These are phyloP conservation scores for Colaptes auratus DNA, from an alignment of 2,113 vertebrate species.

Conservation along the genomic window DNA sequence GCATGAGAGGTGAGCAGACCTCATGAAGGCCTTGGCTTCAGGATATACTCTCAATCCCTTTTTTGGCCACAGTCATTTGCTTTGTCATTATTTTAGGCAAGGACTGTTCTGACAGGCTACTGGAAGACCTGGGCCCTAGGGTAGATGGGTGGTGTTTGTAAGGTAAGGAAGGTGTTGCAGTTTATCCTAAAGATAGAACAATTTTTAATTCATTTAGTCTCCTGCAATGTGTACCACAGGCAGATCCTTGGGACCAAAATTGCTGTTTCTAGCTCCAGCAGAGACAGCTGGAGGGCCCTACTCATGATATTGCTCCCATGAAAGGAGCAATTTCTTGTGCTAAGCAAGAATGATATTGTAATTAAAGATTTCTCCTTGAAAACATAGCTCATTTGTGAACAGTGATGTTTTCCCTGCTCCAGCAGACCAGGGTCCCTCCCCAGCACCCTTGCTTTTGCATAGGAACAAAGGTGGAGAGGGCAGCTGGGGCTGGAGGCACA, in stretches of 20 bases:
- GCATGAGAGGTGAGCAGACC: background rate
- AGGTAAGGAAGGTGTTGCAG: background rate
- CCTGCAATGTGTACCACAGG: background rate
- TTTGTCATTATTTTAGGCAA: background rate
- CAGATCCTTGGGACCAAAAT: background rate
- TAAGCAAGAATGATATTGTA: background rate
- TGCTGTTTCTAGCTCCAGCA: background rate
- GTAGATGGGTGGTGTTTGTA: background rate
- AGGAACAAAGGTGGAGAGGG: fast-evolving
- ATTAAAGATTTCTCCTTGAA: background rate
- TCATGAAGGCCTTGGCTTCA: background rate
- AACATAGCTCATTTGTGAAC: background rate
- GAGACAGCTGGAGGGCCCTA: background rate
- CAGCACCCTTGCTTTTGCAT: background rate
- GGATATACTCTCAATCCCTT: background rate
- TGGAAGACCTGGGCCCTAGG: fast-evolving
- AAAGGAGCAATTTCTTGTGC: background rate
- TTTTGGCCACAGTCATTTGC: background rate
- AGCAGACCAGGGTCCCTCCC: fast-evolving
- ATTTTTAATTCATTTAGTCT: background rate
- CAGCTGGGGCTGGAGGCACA: background rate
- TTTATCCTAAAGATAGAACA: background rate
- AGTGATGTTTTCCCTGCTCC: background rate
- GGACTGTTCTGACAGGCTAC: background rate
- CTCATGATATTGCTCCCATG: background rate